These are phyloP conservation scores for Ophiodon elongatus DNA, from an alignment of 2,113 vertebrate species.

Conservation along the genomic window DNA sequence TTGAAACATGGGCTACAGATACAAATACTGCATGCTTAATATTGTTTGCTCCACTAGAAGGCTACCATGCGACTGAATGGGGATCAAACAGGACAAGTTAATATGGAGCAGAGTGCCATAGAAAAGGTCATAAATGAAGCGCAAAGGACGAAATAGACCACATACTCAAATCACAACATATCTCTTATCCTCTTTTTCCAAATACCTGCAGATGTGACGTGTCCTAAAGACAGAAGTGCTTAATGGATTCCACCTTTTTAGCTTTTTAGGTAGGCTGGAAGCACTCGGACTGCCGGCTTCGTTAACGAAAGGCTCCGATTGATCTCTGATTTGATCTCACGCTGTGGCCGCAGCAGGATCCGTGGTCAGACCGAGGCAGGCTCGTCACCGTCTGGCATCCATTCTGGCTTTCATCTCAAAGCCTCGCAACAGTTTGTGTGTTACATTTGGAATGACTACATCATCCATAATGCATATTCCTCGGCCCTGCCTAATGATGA, in stretches of 20 bases:
- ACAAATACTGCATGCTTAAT: background rate
- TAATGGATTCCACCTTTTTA: slow-evolving; percentile 43
- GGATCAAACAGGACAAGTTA: slow-evolving; percentile 34
- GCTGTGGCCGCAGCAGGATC: slow-evolving; percentile 72
- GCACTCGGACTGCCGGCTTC: slow-evolving; percentile 35
- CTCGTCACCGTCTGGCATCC: slow-evolving; percentile 43
- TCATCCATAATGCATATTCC: slow-evolving; percentile 72
- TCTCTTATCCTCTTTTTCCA: slow-evolving; percentile 6
- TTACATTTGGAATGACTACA: slow-evolving; percentile 40
- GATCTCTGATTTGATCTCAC: slow-evolving; percentile 62
- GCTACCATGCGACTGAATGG: slow-evolving; percentile 12
- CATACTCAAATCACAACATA: slow-evolving; percentile 14
- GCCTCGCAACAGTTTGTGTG: slow-evolving; percentile 51
- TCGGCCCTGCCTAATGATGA: slow-evolving; percentile 44
- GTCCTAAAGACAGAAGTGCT: slow-evolving; percentile 34
- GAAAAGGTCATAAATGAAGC: too few relatives aligned
- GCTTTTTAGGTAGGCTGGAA: slow-evolving; percentile 42
- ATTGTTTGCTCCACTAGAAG: background rate
- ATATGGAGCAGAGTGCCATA: slow-evolving; percentile 20
- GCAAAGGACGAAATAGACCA: slow-evolving; percentile 9
- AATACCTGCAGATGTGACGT: slow-evolving; percentile 37
- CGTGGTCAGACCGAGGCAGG: slow-evolving; percentile 60
- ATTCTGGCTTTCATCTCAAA: slow-evolving; percentile 59
- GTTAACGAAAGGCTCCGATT: slow-evolving; percentile 67
- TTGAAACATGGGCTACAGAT: background rate